Evolutionary conservation across 2,113 vertebrate species (phyloP).

Genomic region (Coregonus clupeaformis): DNA sequence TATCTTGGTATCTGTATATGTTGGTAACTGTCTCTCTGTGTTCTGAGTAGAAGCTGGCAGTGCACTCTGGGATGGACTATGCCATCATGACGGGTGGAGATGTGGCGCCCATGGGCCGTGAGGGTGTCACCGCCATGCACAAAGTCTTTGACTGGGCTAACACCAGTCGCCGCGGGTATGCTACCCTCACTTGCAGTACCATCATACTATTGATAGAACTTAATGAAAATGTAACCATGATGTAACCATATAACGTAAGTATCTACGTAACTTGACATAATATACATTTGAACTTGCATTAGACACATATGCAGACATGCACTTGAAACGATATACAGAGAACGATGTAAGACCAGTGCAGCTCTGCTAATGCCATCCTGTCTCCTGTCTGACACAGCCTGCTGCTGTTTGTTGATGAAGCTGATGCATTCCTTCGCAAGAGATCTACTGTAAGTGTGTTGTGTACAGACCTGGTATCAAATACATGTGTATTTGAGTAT

Average conservation of each 20-base stretch:
- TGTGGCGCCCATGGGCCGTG: slow-evolving; percentile 95
- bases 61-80: slow-evolving; percentile 98
- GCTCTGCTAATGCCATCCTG: background rate
- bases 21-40: slow-evolving; percentile 2
- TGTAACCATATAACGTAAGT: background rate
- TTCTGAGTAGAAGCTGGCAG: slow-evolving; percentile 85
- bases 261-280: background rate
- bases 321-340: background rate
- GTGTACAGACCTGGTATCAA: too few species aligned
- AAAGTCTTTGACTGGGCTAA: slow-evolving; percentile 97
- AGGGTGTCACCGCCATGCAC: slow-evolving; percentile 97
- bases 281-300: background rate
- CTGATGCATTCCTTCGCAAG: slow-evolving; percentile 93
- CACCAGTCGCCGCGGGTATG: slow-evolving; percentile 89
- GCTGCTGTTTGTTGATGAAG: slow-evolving; percentile 95
- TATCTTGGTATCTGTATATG: background rate
- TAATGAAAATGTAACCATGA: background rate
- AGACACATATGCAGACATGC: background rate
- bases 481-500: too few species aligned
- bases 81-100: slow-evolving; percentile 98
- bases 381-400: slow-evolving; percentile 72
- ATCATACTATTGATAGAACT: background rate
- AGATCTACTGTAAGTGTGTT: slow-evolving; percentile 84
- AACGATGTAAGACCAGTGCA: background rate
- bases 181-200: background rate